Conservation (phyloP, 2,888 invertebrate genomes). For the Tanypteryx hageni region DNA sequence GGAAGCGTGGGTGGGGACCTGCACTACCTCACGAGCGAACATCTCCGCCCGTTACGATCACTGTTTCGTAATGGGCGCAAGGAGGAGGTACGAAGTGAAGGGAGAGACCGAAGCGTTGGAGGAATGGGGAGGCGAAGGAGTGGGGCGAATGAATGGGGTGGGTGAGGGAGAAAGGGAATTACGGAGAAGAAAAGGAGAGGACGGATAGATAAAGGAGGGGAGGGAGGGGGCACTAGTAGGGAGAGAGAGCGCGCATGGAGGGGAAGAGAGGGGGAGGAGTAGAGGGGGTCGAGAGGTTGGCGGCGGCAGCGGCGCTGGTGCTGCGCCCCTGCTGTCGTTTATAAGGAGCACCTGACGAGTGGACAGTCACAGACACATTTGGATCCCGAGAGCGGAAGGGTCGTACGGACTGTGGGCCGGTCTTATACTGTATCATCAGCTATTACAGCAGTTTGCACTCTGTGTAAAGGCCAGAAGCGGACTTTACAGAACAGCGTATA, state of each 20-base stretch:
- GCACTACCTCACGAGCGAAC: constrained; percentile 33
- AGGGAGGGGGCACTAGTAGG: constrained; percentile 51
- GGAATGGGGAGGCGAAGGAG: constrained; percentile 60
- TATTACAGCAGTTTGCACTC: constrained; percentile 48
- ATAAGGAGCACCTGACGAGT: constrained; percentile 58
- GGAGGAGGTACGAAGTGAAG: constrained; percentile 33
- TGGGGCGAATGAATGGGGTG: constrained; percentile 64
- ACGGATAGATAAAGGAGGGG: constrained; percentile 62
- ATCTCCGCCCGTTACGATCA: constrained; percentile 52
- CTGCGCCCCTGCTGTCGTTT: constrained; percentile 66
- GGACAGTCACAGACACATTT: constrained; percentile 67
- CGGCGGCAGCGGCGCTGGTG: constrained; percentile 67
- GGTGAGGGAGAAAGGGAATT: constrained; percentile 65
- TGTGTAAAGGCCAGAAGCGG: constrained; percentile 56
- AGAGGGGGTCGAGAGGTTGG: constrained; percentile 62
- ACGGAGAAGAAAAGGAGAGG: constrained; percentile 66
- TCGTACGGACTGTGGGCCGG: constrained; percentile 58
- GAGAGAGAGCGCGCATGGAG: constrained; percentile 59
- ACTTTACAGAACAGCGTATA: not conserved
- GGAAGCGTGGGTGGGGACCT: constrained; percentile 65
- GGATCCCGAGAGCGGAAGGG: constrained; percentile 57
- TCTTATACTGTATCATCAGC: not conserved
- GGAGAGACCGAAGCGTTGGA: constrained; percentile 27
- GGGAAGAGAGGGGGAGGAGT: constrained; percentile 62
- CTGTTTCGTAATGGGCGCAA: constrained; percentile 38